These are phyloP conservation scores for Hyles euphorbiae DNA, from an alignment of 1,140 invertebrate genomes.

Conservation along the genomic window DNA sequence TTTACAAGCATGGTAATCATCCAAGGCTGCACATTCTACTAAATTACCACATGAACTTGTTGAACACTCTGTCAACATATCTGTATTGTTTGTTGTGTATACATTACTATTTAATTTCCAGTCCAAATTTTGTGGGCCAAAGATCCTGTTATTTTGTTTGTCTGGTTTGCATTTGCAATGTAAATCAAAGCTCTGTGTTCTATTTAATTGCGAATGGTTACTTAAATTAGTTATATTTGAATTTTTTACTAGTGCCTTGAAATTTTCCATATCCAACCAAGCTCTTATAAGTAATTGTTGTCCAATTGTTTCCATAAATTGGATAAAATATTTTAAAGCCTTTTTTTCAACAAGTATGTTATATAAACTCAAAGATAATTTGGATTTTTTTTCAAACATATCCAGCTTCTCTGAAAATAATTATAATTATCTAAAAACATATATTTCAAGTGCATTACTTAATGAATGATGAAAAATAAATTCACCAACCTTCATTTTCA, in stretches of 20 bases:
- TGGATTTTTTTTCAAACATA: slow-evolving; percentile 62
- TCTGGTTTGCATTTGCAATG: slow-evolving; percentile 34
- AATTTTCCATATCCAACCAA: slow-evolving; percentile 69
- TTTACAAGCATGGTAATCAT: neutral
- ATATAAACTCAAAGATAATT: slow-evolving; percentile 59
- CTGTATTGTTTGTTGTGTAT: slow-evolving; percentile 32
- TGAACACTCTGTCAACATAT: slow-evolving; percentile 32
- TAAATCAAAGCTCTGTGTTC: slow-evolving; percentile 56
- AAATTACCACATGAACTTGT: slow-evolving; percentile 49
- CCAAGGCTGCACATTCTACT: slow-evolving; percentile 26
- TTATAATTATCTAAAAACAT: slow-evolving; percentile 2
- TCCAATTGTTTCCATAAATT: slow-evolving; percentile 65
- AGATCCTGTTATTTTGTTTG: slow-evolving; percentile 27
- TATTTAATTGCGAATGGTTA: slow-evolving; percentile 40
- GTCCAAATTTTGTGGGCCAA: slow-evolving; percentile 24
- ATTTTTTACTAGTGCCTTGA: slow-evolving; percentile 38
- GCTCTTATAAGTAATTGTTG: slow-evolving; percentile 58
- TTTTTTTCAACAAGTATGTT: slow-evolving; percentile 61
- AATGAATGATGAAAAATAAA: neutral
- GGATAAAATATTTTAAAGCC: slow-evolving; percentile 62
- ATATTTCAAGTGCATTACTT: neutral
- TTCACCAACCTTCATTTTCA: slow-evolving; percentile 38
- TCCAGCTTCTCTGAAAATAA: slow-evolving; percentile 26
- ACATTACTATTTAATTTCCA: slow-evolving; percentile 22
- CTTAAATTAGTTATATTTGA: slow-evolving; percentile 27